Percentiles rank a stretch among this genome's conserved stretches.
Conservation (phyloP, 1,140 invertebrate genomes). For the Heliconius hewitsoni region DNA sequence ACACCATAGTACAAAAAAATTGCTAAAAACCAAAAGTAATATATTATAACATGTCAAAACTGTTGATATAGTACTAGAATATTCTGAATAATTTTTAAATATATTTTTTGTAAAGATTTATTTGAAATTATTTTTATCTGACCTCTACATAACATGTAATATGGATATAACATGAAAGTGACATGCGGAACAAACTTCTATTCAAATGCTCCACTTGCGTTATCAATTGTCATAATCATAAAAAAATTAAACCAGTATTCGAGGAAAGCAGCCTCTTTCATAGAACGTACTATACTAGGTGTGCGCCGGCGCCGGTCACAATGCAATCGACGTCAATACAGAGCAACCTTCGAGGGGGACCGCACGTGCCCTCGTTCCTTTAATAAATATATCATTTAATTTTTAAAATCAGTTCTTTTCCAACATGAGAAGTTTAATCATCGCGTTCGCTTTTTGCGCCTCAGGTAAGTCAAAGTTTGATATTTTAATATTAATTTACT, state of each 20-base stretch:
- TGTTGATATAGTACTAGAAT: no score
- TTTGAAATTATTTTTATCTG: background rate
- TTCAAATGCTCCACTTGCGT: background rate
- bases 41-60: no score
- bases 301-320: constrained; percentile 55
- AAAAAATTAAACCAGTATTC: constrained; percentile 27
- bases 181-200: background rate
- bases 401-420: constrained; percentile 36
- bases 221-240: constrained; percentile 16
- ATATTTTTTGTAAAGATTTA: background rate
- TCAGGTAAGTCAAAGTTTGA: constrained; percentile 50
- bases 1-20: no score
- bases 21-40: no score
- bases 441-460: constrained; percentile 50
- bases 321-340: constrained; percentile 58
- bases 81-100: background rate
- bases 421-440: constrained; percentile 65
- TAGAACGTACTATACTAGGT: constrained; percentile 44
- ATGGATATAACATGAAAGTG: constrained; percentile 8
- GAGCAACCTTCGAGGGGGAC: constrained; percentile 64
- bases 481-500: background rate
- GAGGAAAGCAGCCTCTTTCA: constrained; percentile 44
- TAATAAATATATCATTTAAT: constrained; percentile 35
- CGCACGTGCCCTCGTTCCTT: constrained; percentile 59
- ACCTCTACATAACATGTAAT: background rate